phyloP scores from a whole-genome alignment of 2,797 vertebrate genomes.

The Alcedo atthis region DNA sequence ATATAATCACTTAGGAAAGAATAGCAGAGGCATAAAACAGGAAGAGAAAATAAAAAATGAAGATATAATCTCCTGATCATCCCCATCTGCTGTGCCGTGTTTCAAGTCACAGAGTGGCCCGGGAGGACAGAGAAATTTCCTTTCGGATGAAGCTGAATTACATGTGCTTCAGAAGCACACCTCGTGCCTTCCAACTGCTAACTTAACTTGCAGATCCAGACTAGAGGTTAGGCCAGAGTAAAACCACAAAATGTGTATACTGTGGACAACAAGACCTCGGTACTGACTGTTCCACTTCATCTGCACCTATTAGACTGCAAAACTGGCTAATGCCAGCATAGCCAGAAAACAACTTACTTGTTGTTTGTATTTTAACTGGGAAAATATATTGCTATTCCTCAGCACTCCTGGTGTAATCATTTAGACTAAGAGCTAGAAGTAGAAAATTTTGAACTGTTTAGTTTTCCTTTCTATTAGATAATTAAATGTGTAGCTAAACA shows the following conservation, averaged over 20 bases:
- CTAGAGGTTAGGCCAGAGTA: background rate
- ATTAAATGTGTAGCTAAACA: background rate
- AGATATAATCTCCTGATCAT: background rate
- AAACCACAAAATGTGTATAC: background rate
- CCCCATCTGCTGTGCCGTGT: fast-evolving
- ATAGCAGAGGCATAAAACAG: background rate
- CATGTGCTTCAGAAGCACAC: background rate
- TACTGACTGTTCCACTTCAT: background rate
- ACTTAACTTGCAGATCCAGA: background rate
- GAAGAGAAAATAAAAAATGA: background rate
- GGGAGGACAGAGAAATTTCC: background rate
- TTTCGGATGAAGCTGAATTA: background rate
- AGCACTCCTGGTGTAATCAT: background rate
- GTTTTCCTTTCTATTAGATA: background rate
- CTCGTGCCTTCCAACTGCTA: background rate
- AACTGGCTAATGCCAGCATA: background rate
- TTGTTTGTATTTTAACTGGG: background rate
- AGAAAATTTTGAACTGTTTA: background rate
- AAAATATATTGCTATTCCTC: background rate
- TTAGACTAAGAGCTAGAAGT: background rate
- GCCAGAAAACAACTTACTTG: background rate
- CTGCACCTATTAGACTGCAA: background rate
- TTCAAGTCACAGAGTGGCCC: background rate
- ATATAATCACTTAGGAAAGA: background rate
- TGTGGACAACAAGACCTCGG: background rate